Percentiles rank a stretch among this genome's conserved stretches.
Evolutionary conservation across 2,113 vertebrate species (phyloP).

Genomic region (Dissostichus mawsoni): DNA sequence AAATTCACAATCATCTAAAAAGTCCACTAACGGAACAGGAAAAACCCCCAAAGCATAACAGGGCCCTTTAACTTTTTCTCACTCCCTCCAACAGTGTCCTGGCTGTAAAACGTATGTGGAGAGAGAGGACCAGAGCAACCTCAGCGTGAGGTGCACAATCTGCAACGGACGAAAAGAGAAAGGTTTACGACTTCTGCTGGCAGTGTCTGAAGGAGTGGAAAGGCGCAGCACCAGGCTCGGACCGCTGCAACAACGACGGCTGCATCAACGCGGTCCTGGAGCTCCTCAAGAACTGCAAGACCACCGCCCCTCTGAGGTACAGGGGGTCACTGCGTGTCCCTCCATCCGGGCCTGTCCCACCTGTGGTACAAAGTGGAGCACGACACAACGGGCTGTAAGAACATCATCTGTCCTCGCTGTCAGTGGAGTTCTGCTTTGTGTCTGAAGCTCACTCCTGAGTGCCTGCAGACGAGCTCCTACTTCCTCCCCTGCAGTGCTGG

Average conservation of each 20-base stretch:
- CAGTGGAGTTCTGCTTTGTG: constrained; percentile 85
- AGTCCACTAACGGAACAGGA: too few relatives aligned
- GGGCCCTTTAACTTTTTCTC: neutral
- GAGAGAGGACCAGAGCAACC: constrained; percentile 72
- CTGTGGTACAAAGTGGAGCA: constrained; percentile 80
- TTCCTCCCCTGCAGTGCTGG: constrained; percentile 71
- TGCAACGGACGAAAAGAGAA: constrained; percentile 51
- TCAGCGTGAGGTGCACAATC: constrained; percentile 74
- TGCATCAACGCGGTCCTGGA: constrained; percentile 71
- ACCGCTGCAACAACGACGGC: constrained; percentile 74
- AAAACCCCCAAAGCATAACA: too few relatives aligned
- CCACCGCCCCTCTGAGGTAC: neutral
- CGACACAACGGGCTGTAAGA: constrained; percentile 80
- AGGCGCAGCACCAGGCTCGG: constrained; percentile 71
- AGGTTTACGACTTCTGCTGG: constrained; percentile 74
- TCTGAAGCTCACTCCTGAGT: constrained; percentile 74
- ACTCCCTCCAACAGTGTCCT: constrained; percentile 75
- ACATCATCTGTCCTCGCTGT: constrained; percentile 81
- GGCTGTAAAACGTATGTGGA: constrained; percentile 73
- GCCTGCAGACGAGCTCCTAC: constrained; percentile 62
- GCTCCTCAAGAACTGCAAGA: constrained; percentile 66
- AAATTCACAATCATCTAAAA: too few relatives aligned
- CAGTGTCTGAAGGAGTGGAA: constrained; percentile 81
- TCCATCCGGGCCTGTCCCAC: constrained; percentile 82
- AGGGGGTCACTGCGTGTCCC: constrained; percentile 52